A percentile compares a stretch with the other conserved stretches of the same genome.
Evolutionary conservation across 2,888 invertebrate species (phyloP).

Genomic region (Villa cingulata): DNA sequence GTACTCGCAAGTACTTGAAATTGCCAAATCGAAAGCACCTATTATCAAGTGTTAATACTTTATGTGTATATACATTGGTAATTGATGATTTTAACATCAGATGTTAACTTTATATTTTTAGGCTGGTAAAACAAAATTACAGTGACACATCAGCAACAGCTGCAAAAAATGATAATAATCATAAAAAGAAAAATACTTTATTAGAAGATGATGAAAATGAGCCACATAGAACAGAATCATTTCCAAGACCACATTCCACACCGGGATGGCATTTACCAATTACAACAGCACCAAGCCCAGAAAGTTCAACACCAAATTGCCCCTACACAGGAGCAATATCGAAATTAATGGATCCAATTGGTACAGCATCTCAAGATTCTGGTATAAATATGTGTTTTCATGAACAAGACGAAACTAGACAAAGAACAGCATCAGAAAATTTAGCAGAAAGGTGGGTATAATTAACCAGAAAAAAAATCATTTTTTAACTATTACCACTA

Average conservation of each 20-base stretch:
- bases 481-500: not conserved
- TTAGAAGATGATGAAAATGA: conserved; percentile 8
- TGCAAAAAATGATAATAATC: not conserved
- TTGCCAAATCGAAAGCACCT: too few species aligned
- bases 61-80: too few species aligned
- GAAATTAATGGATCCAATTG: conserved; percentile 38
- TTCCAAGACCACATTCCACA: conserved; percentile 16
- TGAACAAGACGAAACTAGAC: conserved; percentile 47
- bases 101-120: not conserved
- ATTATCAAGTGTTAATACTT: too few species aligned
- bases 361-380: conserved; percentile 53
- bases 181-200: not conserved
- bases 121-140: conserved; percentile 12
- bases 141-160: conserved; percentile 9
- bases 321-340: conserved; percentile 19
- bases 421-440: conserved; percentile 10
- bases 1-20: too few species aligned
- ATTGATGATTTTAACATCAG: too few species aligned
- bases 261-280: conserved; percentile 11
- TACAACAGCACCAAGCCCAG: conserved; percentile 13
- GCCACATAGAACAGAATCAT: conserved; percentile 14
- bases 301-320: conserved; percentile 15
- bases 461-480: not conserved
- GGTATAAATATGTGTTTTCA: conserved; percentile 62
- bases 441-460: conserved; percentile 10